Percentiles rank a stretch among this genome's conserved stretches.
These are phyloP conservation scores for Bombus picipes DNA, from an alignment of 1,140 invertebrate species.

Conservation along the genomic window DNA sequence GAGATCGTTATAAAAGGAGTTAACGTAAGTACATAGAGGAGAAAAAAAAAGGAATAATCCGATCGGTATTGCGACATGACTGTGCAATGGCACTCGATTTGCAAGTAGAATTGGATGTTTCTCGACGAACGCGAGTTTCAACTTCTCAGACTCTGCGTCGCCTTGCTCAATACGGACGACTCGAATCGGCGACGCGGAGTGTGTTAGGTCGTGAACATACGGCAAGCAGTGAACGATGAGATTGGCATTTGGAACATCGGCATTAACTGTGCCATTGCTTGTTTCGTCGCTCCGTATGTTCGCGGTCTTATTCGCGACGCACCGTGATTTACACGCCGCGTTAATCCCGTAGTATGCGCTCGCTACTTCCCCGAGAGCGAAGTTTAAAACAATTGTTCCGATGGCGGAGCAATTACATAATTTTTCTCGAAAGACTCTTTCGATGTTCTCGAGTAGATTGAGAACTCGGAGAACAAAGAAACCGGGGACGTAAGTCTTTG, in stretches of 20 bases:
- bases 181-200: background rate
- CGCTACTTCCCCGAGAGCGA: no score
- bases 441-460: background rate
- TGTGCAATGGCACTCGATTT: no score
- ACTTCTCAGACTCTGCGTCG: constrained; percentile 25
- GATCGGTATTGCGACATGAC: background rate
- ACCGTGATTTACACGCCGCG: no score
- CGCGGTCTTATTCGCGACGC: no score
- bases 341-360: no score
- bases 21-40: background rate
- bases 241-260: no score
- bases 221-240: no score
- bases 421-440: background rate
- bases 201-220: background rate
- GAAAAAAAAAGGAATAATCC: background rate
- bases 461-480: background rate
- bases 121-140: background rate
- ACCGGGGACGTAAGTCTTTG: background rate
- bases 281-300: no score
- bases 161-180: background rate
- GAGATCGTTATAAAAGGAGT: background rate
- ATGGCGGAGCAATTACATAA: background rate
- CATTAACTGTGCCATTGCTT: no score
- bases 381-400: no score
- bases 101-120: background rate